These are phyloP conservation scores for Calcarius lapponicus DNA, from an alignment of 2,797 vertebrate species.

Conservation along the genomic window DNA sequence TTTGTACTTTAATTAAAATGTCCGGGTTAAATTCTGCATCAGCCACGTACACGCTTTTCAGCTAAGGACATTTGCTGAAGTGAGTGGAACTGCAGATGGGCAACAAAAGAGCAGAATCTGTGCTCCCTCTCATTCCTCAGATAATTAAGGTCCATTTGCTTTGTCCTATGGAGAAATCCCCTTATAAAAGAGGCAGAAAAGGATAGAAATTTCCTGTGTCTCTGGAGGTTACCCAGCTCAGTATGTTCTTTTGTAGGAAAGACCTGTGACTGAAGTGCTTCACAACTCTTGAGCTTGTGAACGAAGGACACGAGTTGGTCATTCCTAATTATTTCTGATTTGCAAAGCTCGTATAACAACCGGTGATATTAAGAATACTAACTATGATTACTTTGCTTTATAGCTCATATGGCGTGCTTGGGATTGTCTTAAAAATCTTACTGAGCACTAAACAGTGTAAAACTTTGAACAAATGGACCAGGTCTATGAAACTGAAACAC, in stretches of 20 bases:
- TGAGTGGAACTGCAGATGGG: neutral
- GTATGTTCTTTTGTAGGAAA: neutral
- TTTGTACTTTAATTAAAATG: constrained; percentile 40
- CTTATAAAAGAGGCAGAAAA: neutral
- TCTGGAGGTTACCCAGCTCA: neutral
- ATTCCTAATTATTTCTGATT: constrained; percentile 10
- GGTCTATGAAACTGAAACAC: neutral
- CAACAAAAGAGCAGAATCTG: neutral
- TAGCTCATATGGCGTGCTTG: neutral
- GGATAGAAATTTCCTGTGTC: neutral
- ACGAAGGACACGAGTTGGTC: neutral
- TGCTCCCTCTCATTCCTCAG: neutral
- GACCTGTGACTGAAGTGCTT: neutral
- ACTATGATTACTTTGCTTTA: neutral
- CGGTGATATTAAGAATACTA: neutral
- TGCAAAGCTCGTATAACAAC: neutral
- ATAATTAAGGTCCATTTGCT: neutral
- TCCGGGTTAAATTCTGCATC: neutral
- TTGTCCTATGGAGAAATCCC: neutral
- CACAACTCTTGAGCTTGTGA: neutral
- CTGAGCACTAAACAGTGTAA: neutral
- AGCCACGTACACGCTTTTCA: neutral
- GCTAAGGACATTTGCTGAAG: neutral
- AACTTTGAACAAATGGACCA: neutral
- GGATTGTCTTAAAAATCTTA: constrained; percentile 8